Base-by-base conservation (phyloP, 2,888 invertebrate species). In the Spilosoma lubricipeda region DNA sequence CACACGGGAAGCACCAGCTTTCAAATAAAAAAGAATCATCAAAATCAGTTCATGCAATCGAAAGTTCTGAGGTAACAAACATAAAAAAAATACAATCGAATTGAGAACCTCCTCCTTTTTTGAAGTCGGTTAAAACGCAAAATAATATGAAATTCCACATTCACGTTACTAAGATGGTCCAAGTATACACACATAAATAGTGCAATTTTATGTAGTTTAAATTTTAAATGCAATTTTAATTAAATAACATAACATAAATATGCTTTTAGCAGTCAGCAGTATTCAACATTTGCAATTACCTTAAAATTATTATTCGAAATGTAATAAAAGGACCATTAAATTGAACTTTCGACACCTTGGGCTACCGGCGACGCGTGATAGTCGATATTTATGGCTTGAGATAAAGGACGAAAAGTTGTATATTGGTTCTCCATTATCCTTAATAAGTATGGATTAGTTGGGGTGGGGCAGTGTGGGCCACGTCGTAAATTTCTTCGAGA, bases 381-480 rank as follows among this genome's bases (percentile, higher is more conserved):
- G 88, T 78, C 80, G 80, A 90, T 93, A 94, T 94, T 95, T 94
- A 94, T 90, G 91, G 85, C 83, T 83, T 76, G 77, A 92, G 95
- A 94, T 94, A 94, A 93, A 94, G 90, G 92, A 91, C 91, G 88
- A 92, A 92, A 93, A 94, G 92, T 93, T 92, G 92, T 93, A 92
- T 93, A 94, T 94, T 89, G 93, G 93, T 94, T 94, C 89, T 85
- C 94, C 92, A 95, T 95, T 95, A 94, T 93, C 94, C 95, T 92
- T 94, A 95, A 94, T 95, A 95, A 95, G 94, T 94, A 92, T 91
- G 94, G 95, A 95, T 95, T 95, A 94, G 93, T 88, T 79, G 89
- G 91, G 92, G 93, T 88, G 90, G 91, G 91, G 90, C 87, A 85
- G 70, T 86, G 86, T 89, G 88, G 90, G 90, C 90, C 89, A 85